Base-by-base conservation (phyloP, 2,888 invertebrate genomes). In the Boloria selene region DNA sequence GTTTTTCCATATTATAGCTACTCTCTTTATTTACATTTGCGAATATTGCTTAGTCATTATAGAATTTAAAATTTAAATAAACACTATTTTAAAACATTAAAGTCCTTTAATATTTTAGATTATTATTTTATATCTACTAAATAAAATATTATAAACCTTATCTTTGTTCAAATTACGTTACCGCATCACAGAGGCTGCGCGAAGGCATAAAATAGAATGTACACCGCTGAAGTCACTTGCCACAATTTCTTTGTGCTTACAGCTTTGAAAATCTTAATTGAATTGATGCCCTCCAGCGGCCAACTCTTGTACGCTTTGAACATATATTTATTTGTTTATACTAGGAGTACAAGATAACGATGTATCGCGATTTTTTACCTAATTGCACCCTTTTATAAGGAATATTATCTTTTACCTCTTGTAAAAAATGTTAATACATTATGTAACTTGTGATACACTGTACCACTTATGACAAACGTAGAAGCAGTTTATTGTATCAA, bases 241-340 rank as follows among this genome's bases (percentile, higher is more conserved):
- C 54, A 54, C 44, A 55, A 67, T 63, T 50, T 63, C 58, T 67
- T 64, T 60, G 59, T 60, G 54, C 59, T 59, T 38, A 26, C 31
- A 58, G 64, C 64, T 67, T 58, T 67, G 64, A 64, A 49, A 64
- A 44, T 50, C 58, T 67, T 64, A 64, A 67, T 67, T 64, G 67
- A 67, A 67, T 55, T 59, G 49, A 64, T 67, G 64, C 64, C 64
- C 64, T 53, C 54, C 31, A 50, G 64, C 54, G 14, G 49, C 18
- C n/a, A 60, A 45, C 64, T 58, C 44, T 49, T 26, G 26, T 44
- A 51, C 44, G 59, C 49, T 17, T 18, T 59, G 38, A 50, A 49
- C 45, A 18, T 26, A 22, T 45, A 56, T 45, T 45, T 45, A 45
- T 56, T 56, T 56, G 13, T 45, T 55, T 22, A 44, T 22, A 18